Evolutionary conservation across 2,888 invertebrate genomes (phyloP).

Genomic region (Aproaerema taeniolella): DNA sequence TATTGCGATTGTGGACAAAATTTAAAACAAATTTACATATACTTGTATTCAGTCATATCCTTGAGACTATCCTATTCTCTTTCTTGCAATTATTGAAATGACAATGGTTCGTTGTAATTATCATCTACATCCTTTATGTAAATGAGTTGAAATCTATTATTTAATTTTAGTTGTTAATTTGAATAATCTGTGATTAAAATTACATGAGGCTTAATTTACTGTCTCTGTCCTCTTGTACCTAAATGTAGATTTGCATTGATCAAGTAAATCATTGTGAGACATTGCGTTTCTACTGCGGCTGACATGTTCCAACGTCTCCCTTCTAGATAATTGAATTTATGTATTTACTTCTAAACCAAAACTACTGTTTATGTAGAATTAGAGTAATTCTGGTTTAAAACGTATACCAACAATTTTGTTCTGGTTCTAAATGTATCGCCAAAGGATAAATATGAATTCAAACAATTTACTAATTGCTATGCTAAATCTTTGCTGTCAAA

Average conservation of each 20-base stretch:
- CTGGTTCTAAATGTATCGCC: no score
- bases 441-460: no score
- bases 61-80: no score
- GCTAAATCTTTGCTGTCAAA: no score
- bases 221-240: slow-evolving; percentile 27
- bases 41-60: no score
- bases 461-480: no score
- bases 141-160: slow-evolving; percentile 27
- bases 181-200: slow-evolving; percentile 39
- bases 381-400: no score
- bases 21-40: no score
- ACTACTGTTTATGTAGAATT: slow-evolving; percentile 18
- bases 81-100: no score
- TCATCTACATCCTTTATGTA: slow-evolving; percentile 21
- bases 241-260: slow-evolving; percentile 28
- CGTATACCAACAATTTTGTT: no score
- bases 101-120: no score
- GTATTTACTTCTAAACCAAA: slow-evolving; percentile 26
- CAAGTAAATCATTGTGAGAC: slow-evolving; percentile 24
- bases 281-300: slow-evolving; percentile 16
- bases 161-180: slow-evolving; percentile 29
- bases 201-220: slow-evolving; percentile 35
- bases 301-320: slow-evolving; percentile 18
- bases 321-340: slow-evolving; percentile 48
- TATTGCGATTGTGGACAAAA: no score